Conservation (phyloP, 2,113 vertebrate species). For the Oncorhynchus gorbuscha region DNA sequence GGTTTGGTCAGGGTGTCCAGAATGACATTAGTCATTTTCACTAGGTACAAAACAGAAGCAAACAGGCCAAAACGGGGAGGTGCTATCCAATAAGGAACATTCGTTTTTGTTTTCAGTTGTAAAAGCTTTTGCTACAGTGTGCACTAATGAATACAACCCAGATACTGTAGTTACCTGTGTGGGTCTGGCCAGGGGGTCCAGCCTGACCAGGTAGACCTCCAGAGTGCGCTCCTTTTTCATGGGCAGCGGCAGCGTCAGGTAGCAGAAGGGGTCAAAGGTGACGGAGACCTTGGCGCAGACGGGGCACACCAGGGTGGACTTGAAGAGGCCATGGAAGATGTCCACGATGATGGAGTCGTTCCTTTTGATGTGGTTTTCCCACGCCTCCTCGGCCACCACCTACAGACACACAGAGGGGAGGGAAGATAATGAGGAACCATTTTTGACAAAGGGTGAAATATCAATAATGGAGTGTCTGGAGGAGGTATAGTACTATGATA, state of each 20-base stretch:
- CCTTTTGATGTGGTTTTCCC: slow-evolving; percentile 97
- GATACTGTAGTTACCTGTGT: slow-evolving; percentile 78
- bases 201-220: slow-evolving; percentile 93
- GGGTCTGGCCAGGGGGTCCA: slow-evolving; percentile 91
- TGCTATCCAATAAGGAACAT: neutral
- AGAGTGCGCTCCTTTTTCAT: slow-evolving; percentile 97
- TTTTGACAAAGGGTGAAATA: too few relatives aligned
- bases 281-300: slow-evolving; percentile 95
- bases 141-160: neutral
- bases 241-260: slow-evolving; percentile 93
- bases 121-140: too few relatives aligned
- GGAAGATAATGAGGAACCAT: too few relatives aligned
- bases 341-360: slow-evolving; percentile 99
- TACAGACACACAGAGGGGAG: slow-evolving; percentile 45
- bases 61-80: too few relatives aligned
- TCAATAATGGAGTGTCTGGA: too few relatives aligned
- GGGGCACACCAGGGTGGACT: slow-evolving; percentile 96
- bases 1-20: neutral
- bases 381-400: slow-evolving; percentile 98
- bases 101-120: too few relatives aligned
- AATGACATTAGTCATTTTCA: too few relatives aligned
- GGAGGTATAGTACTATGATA: too few relatives aligned
- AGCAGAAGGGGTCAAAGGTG: slow-evolving; percentile 98
- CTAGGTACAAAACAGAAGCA: too few relatives aligned
- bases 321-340: slow-evolving; percentile 99